These are phyloP conservation scores for Rutilus rutilus DNA, from an alignment of 2,113 vertebrate genomes.

Conservation along the genomic window DNA sequence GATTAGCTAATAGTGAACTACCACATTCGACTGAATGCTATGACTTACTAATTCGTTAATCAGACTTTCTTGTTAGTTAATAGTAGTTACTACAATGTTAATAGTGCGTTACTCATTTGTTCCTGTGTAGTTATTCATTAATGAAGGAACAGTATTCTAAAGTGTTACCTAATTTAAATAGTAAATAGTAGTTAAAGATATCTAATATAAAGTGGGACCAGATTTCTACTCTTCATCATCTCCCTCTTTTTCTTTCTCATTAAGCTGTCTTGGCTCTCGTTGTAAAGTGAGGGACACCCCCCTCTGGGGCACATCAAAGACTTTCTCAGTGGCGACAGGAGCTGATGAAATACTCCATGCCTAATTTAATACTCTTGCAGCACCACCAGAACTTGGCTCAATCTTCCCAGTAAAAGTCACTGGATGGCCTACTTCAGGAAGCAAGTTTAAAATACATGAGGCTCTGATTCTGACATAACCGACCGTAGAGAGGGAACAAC, in stretches of 20 bases:
- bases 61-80: too few species aligned
- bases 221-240: neutral
- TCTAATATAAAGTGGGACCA: too few species aligned
- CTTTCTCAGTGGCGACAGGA: conserved; percentile 9
- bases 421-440: conserved; percentile 46
- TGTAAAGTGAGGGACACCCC: conserved; percentile 10
- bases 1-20: too few species aligned
- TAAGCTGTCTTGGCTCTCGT: conserved; percentile 17
- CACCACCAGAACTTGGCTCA: neutral
- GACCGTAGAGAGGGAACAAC: conserved; percentile 14
- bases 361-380: conserved; percentile 36
- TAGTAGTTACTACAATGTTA: too few species aligned
- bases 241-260: conserved; percentile 8
- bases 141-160: too few species aligned
- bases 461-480: conserved; percentile 13
- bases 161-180: too few species aligned
- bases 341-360: conserved; percentile 38
- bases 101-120: too few species aligned
- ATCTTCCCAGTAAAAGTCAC: conserved; percentile 13
- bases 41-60: too few species aligned
- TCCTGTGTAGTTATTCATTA: too few species aligned
- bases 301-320: conserved; percentile 22
- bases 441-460: conserved; percentile 31
- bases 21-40: too few species aligned
- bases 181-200: too few species aligned